Evolutionary conservation across 2,888 invertebrate genomes (phyloP).

Genomic region (Subacronicta megacephala): DNA sequence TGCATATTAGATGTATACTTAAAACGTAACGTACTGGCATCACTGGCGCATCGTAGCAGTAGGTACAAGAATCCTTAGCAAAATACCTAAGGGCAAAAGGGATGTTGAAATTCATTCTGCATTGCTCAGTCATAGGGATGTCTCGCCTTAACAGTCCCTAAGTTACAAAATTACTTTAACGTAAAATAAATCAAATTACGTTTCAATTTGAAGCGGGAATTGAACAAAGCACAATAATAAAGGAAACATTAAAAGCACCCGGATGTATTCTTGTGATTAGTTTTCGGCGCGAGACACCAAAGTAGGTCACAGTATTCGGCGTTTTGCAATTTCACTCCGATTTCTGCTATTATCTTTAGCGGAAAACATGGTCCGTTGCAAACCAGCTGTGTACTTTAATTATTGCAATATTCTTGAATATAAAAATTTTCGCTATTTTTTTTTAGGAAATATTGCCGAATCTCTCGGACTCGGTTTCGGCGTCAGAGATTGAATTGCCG

Average conservation of each 20-base stretch:
- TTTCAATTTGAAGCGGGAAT: conserved; percentile 21
- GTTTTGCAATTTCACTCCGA: conserved; percentile 47
- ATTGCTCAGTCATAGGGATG: too few species aligned
- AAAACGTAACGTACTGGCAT: too few species aligned
- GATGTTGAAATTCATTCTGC: too few species aligned
- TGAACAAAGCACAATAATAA: conserved; percentile 34
- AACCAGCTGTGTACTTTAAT: conserved; percentile 54
- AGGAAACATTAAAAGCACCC: conserved; percentile 27
- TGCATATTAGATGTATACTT: too few species aligned
- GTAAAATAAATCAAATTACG: conserved; percentile 16
- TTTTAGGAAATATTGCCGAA: too few species aligned
- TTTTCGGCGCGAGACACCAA: conserved; percentile 33
- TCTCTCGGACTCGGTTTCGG: too few species aligned
- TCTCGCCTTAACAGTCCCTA: too few species aligned
- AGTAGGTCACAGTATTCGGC: conserved; percentile 41
- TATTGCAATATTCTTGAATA: conserved; percentile 27
- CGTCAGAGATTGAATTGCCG: too few species aligned
- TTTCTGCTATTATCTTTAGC: conserved; percentile 54
- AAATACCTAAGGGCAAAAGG: too few species aligned
- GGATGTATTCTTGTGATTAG: conserved; percentile 39
- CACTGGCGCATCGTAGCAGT: too few species aligned
- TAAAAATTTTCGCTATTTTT: conserved; percentile 4
- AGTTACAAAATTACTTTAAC: conserved; percentile 7
- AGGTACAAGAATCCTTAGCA: too few species aligned
- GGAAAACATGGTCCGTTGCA: conserved; percentile 47